Conservation (phyloP, 2,113 vertebrate species). For the Etheostoma cragini region DNA sequence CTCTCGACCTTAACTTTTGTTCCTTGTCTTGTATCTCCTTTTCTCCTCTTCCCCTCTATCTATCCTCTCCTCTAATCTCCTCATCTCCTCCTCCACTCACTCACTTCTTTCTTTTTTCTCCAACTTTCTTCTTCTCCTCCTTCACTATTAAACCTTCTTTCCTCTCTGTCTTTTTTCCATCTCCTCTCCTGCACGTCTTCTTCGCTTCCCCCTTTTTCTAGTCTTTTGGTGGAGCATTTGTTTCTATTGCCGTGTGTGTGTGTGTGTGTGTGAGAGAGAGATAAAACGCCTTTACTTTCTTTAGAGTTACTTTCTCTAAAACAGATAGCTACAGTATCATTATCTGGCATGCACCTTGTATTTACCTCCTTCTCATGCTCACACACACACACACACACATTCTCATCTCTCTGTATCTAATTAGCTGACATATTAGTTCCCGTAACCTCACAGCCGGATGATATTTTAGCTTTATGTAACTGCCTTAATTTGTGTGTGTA, state of each 20-base stretch:
- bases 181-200: too few species aligned
- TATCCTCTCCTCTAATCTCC: too few species aligned
- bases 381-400: not conserved
- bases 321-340: not conserved
- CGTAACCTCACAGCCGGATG: conserved; percentile 1
- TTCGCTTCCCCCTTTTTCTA: too few species aligned
- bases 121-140: not conserved
- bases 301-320: conserved; percentile 21
- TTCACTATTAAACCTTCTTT: not conserved
- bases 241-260: too few species aligned
- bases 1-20: not conserved
- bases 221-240: not conserved
- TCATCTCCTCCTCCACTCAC: not conserved
- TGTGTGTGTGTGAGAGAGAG: not conserved
- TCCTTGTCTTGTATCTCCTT: not conserved
- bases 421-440: conserved; percentile 22
- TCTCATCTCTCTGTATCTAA: conserved; percentile 12
- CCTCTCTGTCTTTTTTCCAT: too few species aligned
- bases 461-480: conserved; percentile 29
- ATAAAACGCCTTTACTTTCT: not conserved
- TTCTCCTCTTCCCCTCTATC: not conserved
- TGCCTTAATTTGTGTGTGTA: not conserved
- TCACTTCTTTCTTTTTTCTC: not conserved
- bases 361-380: not conserved
- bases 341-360: conserved; percentile 10